A percentile compares a stretch with the other conserved stretches of the same genome.
These are phyloP conservation scores for Ctenosaura bakeri DNA, from an alignment of 2,797 vertebrate genomes.

Conservation along the genomic window DNA sequence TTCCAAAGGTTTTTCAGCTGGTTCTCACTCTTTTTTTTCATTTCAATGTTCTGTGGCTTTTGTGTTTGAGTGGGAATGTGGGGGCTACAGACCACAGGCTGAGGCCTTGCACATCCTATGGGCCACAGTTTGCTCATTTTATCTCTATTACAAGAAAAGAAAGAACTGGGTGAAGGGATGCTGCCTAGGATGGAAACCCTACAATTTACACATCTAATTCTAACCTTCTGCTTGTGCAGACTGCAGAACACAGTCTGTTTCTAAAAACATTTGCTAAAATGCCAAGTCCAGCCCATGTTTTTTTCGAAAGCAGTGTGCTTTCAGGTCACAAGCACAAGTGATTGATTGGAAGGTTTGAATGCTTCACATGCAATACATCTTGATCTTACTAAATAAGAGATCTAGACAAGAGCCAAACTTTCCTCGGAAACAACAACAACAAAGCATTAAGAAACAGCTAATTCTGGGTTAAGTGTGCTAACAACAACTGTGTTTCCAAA, in stretches of 20 bases:
- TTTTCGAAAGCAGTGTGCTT: not conserved
- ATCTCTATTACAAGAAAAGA: not conserved
- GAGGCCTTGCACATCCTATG: not conserved
- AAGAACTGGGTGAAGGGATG: not conserved
- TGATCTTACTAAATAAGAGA: not conserved
- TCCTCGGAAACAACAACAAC: slow-evolving; percentile 1
- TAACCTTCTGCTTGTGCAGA: not conserved
- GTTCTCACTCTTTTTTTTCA: too few species aligned
- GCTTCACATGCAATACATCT: not conserved
- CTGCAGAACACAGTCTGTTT: not conserved
- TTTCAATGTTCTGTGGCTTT: too few species aligned
- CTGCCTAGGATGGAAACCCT: not conserved
- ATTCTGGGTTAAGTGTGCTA: not conserved
- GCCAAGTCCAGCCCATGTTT: too few species aligned
- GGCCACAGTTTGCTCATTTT: not conserved
- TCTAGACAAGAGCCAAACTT: not conserved
- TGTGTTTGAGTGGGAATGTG: too few species aligned
- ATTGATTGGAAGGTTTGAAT: not conserved
- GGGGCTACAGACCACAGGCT: too few species aligned
- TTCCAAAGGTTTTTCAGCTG: too few species aligned
- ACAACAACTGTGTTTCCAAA: not conserved
- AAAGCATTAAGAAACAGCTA: slow-evolving; percentile 8
- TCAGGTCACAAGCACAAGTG: not conserved
- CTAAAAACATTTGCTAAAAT: not conserved
- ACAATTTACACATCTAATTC: not conserved